Evolutionary conservation across 2,113 vertebrate genomes (phyloP), one percentile per base, ranked within the genome.

Genomic region (Psophia crepitans): DNA sequence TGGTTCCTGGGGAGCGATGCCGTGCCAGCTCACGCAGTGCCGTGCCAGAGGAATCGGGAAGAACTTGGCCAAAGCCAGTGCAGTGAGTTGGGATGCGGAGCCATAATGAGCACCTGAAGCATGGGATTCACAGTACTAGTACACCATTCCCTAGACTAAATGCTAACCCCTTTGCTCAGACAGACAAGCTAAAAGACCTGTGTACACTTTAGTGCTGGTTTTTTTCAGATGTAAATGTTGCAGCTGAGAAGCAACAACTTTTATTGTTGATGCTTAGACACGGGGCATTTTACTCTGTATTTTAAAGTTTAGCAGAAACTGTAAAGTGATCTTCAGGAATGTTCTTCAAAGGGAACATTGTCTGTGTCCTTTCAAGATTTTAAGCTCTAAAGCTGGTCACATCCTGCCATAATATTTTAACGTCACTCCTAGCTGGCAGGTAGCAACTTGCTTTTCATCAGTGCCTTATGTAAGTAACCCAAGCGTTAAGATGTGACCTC

Each of bases 361-460:
- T 88, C 85, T 90, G 53, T 61, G 49, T 89, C 86, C 77, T 95
- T 92, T 95, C 86, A 95, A 69, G 61, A 53, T 91, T 94, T 92
- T 87, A 96, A 93, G 90, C 85, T 65, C 57, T 89, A 89, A 95
- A 93, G 81, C 73, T 68, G 85, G 86, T 95, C 92, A 91, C 89
- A 87, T 95, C 56, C 80, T 95, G 83, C 77, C 63, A 64, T 57
- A 96, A 82, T 92, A 92, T 95, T 90, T 96, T 91, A 94, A 83
- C 81, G 90, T 96, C 82, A 95, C 80, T 95, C 88, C 60, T 93
- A 76, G 69, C 69, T 82, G 91, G 73, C 89, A 97, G 89, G 95
- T 95, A 96, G 86, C 80, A 87, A 87, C 92, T 95, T 68, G 89
- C 56, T 93, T 96, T 96, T 97, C 90, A 91, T 89, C 91, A 71